Conservation (phyloP, 2,888 invertebrate genomes). For the Drosophila testacea region DNA sequence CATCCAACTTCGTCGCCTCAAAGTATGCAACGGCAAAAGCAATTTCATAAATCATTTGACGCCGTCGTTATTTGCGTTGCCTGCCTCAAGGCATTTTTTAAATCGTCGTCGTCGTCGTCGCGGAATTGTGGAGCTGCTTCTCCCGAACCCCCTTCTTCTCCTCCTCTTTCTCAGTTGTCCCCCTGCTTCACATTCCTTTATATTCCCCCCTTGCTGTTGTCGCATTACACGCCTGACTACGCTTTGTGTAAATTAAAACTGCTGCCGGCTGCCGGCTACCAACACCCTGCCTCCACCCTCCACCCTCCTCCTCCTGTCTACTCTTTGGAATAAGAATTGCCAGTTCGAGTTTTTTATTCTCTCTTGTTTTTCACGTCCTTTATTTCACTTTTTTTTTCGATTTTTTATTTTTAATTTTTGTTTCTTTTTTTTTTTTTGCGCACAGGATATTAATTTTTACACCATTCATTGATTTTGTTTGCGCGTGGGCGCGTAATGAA, state of each 20-base stretch:
- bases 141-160: not conserved
- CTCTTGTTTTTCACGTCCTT: slow-evolving; percentile 8
- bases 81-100: slow-evolving; percentile 77
- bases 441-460: slow-evolving; percentile 84
- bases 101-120: slow-evolving; percentile 70
- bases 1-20: slow-evolving; percentile 4
- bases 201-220: slow-evolving; percentile 25
- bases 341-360: slow-evolving; percentile 27
- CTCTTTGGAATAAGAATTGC: slow-evolving; percentile 50
- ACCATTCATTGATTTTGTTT: slow-evolving; percentile 82
- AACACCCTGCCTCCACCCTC: slow-evolving; percentile 14
- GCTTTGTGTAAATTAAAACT: slow-evolving; percentile 80
- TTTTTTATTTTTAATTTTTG: slow-evolving; percentile 39
- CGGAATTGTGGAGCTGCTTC: slow-evolving; percentile 33
- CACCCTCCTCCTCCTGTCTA: not conserved
- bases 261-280: slow-evolving; percentile 71
- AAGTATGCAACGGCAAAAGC: slow-evolving; percentile 73
- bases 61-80: slow-evolving; percentile 51
- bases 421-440: slow-evolving; percentile 42
- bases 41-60: slow-evolving; percentile 85
- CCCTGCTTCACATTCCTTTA: not conserved
- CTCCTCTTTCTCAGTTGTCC: not conserved
- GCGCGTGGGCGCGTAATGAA: slow-evolving; percentile 68
- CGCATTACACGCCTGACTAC: slow-evolving; percentile 78
- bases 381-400: slow-evolving; percentile 25